Base-by-base conservation (phyloP, 2,113 vertebrate species). In the Esox niger region DNA sequence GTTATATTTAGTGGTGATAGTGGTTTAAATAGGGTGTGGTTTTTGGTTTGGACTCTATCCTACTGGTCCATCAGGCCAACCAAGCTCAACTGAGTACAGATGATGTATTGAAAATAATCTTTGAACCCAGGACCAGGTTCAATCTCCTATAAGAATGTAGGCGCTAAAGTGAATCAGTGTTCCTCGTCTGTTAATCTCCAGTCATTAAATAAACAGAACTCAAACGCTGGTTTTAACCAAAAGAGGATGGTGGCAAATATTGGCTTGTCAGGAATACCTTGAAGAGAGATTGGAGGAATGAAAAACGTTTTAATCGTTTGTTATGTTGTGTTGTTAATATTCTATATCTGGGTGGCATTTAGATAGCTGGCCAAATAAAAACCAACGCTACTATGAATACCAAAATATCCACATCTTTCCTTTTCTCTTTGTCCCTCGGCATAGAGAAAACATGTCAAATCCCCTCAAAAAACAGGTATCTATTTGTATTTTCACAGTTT, bases 191-290 rank as follows among this genome's bases (percentile, higher is more conserved):
- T 25, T 62, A 0, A 62, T 23, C n/a, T 20, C 17, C 38, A 30
- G n/a, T 49, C 57, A 33, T 32, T 60, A 68, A 59, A 68, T 43
- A 69, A 69, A 33, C 31, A 10, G 13, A 2, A 21, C 43, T 32
- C 9, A 33, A 57, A 15, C 6, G 26, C 20, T 26, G 8, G 25
- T 4, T 4, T 25, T 57, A 15, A 27, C 20, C 27, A 7, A 58
- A 17, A 1, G 29, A 1, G 26, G 17, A 3, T 31, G 26, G 29
- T 17, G 27, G 26, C 31, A n/a, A 0, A 35, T 21, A 9, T 3
- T 20, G 6, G 8, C 11, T n/a, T 33, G 31, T 35, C 59, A 61
- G 30, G 2, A 61, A 23, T 31, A 33, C 59, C 29, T 35, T 8
- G 4, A 33, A 4, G 59, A 0, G n/a, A n/a, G 35, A 33, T 35